phyloP scores from a whole-genome alignment of 2,888 invertebrate genomes.

The Conistra vaccinii region DNA sequence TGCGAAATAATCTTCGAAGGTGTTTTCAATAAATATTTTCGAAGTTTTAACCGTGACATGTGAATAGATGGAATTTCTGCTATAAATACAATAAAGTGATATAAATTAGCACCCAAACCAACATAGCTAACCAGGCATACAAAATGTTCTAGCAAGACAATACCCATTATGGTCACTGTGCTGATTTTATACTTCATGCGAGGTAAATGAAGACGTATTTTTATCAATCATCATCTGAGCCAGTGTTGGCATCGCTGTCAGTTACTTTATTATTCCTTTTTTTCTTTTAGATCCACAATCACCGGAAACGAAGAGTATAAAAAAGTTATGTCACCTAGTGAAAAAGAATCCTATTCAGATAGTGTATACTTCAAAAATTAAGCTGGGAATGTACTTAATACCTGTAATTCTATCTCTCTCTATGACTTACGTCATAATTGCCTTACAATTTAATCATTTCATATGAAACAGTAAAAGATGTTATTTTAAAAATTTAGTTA shows the following conservation, averaged over 20 bases:
- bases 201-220: too few species aligned
- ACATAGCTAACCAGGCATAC: too few species aligned
- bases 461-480: constrained; percentile 13
- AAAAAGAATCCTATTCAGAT: constrained; percentile 38
- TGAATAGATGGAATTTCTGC: not conserved
- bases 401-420: constrained; percentile 40
- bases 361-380: constrained; percentile 18
- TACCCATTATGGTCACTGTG: not conserved
- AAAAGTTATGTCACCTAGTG: constrained; percentile 35
- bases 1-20: too few species aligned
- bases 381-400: constrained; percentile 48
- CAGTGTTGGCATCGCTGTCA: not conserved
- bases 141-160: not conserved
- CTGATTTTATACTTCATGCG: not conserved
- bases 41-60: not conserved
- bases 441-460: constrained; percentile 31
- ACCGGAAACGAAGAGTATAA: constrained; percentile 21
- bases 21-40: too few species aligned
- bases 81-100: too few species aligned
- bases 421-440: constrained; percentile 35
- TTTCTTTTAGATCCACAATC: constrained; percentile 48
- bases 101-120: not conserved
- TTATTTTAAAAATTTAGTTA: not conserved
- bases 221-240: not conserved
- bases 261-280: not conserved